Conservation (phyloP, 1,140 invertebrate species). For the Leptinotarsa defecta region DNA sequence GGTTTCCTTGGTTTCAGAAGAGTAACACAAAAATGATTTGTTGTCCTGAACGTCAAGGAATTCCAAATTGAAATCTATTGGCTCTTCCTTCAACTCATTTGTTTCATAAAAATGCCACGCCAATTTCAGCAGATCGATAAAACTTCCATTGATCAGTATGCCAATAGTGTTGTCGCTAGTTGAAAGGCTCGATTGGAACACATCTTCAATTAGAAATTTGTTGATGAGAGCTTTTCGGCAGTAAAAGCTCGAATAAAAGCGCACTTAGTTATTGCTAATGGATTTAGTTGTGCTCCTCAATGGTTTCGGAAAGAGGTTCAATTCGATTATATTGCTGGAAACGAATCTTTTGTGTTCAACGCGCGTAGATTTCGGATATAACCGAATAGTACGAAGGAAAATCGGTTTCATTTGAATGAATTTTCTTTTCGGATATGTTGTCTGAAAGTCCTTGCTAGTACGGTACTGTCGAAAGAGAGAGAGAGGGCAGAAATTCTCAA, state of each 20-base stretch:
- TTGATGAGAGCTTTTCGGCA: slow-evolving; percentile 23
- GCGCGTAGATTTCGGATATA: neutral
- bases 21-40: too few relatives aligned
- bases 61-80: too few relatives aligned
- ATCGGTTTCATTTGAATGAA: too few relatives aligned
- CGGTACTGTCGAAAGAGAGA: too few relatives aligned
- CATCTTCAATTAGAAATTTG: slow-evolving; percentile 29
- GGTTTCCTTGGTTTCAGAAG: too few relatives aligned
- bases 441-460: too few relatives aligned
- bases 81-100: too few relatives aligned
- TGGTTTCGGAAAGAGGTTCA: slow-evolving; percentile 17
- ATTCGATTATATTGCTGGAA: neutral
- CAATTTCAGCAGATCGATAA: slow-evolving; percentile 25
- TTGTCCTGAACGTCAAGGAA: too few relatives aligned
- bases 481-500: too few relatives aligned
- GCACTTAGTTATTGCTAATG: slow-evolving; percentile 25
- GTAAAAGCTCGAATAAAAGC: slow-evolving; percentile 28
- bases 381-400: neutral
- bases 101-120: too few relatives aligned
- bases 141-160: slow-evolving; percentile 21
- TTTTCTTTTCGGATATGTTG: too few relatives aligned
- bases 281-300: slow-evolving; percentile 19
- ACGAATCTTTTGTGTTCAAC: slow-evolving; percentile 17
- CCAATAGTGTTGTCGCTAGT: slow-evolving; percentile 18
- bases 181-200: slow-evolving; percentile 19